Percentiles rank a stretch among this genome's conserved stretches.
These are phyloP conservation scores for Dusona sp. DNA, from an alignment of 2,888 invertebrate species.

Conservation along the genomic window DNA sequence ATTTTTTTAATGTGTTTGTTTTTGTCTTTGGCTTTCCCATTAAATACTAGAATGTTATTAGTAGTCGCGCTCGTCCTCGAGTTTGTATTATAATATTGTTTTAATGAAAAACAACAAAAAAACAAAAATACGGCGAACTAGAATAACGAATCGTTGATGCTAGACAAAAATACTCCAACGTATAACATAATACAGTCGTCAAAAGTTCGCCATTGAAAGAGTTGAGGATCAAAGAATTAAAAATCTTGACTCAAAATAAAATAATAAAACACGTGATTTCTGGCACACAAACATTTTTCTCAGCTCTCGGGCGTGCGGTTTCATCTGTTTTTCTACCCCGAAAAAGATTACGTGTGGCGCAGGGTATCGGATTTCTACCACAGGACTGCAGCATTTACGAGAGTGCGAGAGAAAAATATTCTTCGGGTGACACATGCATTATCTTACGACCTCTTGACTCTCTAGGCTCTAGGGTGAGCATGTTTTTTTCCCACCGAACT, in stretches of 20 bases:
- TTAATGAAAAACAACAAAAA: neutral
- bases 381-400: neutral
- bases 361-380: conserved; percentile 37
- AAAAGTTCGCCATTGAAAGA: neutral
- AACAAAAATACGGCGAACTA: too few species aligned
- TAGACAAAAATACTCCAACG: too few species aligned
- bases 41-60: neutral
- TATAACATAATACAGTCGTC: too few species aligned
- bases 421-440: conserved; percentile 48
- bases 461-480: conserved; percentile 53
- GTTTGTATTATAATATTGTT: neutral
- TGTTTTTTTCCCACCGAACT: conserved; percentile 26
- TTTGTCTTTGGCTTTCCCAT: neutral
- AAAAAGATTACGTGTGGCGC: conserved; percentile 29
- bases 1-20: neutral
- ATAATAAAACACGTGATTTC: conserved; percentile 23
- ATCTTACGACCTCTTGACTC: conserved; percentile 45
- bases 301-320: conserved; percentile 35
- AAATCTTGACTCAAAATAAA: neutral
- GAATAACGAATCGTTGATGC: too few species aligned
- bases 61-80: too few species aligned
- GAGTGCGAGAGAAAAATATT: conserved; percentile 45
- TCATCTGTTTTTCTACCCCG: conserved; percentile 53
- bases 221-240: neutral
- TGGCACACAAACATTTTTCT: conserved; percentile 35